phyloP scores from a whole-genome alignment of 2,888 invertebrate genomes.

The Phengaris alcon region DNA sequence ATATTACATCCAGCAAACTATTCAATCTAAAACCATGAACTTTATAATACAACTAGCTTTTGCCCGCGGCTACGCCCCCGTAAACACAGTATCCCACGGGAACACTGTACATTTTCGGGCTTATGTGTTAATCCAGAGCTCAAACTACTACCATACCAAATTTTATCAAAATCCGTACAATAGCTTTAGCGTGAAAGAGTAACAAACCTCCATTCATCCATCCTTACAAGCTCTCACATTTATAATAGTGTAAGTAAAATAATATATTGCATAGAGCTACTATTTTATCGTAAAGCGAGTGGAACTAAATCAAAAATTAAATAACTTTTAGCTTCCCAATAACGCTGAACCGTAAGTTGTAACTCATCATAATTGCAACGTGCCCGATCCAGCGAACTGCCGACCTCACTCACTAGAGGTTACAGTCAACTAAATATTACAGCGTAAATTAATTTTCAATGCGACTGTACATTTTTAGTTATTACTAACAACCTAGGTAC shows the following conservation, averaged over 20 bases:
- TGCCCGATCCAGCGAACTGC: conserved; percentile 28
- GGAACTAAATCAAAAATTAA: conserved; percentile 19
- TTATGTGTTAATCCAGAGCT: no score
- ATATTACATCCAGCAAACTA: background rate
- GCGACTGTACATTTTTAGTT: background rate
- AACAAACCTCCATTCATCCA: no score
- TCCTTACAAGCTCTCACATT: no score
- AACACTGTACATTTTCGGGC: no score
- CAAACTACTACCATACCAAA: no score
- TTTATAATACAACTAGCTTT: background rate
- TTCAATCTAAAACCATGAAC: background rate
- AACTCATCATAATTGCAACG: conserved; percentile 37
- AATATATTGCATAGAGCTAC: background rate
- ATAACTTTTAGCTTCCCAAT: conserved; percentile 26
- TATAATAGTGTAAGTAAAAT: background rate
- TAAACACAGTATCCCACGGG: background rate
- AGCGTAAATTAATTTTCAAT: background rate
- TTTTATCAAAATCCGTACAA: no score
- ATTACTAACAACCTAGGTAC: background rate
- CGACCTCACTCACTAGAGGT: conserved; percentile 23
- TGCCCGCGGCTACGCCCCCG: background rate
- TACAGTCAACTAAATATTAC: background rate
- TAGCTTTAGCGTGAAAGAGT: no score
- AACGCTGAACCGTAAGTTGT: conserved; percentile 33
- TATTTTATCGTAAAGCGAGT: background rate